A percentile compares a stretch with the other conserved stretches of the same genome.
Evolutionary conservation across 2,797 vertebrate genomes (phyloP).

Genomic region (Hypotaenidia okinawae): DNA sequence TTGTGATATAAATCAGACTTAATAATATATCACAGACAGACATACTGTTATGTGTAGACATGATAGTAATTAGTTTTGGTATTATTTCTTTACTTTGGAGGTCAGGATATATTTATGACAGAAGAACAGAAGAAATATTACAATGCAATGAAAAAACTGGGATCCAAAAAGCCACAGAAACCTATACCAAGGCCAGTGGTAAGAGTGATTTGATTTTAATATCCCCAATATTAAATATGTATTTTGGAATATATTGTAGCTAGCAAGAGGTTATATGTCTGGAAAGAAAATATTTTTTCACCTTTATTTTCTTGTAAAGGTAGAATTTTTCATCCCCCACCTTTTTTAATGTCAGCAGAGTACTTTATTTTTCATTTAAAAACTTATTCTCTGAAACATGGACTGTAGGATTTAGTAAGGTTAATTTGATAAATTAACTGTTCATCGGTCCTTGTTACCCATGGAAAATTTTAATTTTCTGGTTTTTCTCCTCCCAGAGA

Average conservation of each 20-base stretch:
- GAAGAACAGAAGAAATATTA: conserved; percentile 99
- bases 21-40: not conserved
- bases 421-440: not conserved
- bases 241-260: not conserved
- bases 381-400: not conserved
- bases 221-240: not conserved
- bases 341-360: not conserved
- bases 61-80: conserved; percentile 77
- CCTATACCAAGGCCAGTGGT: conserved; percentile 95
- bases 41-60: not conserved
- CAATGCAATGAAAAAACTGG: conserved; percentile 99
- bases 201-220: conserved; percentile 52
- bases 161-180: conserved; percentile 98
- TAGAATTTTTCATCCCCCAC: not conserved
- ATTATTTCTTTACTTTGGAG: conserved; percentile 90
- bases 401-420: not conserved
- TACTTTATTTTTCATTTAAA: not conserved
- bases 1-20: not conserved
- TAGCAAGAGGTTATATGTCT: not conserved
- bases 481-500: not conserved
- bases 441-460: not conserved
- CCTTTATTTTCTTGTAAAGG: not conserved
- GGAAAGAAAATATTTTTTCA: not conserved
- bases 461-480: not conserved
- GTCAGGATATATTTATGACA: conserved; percentile 99